phyloP scores from a whole-genome alignment of 2,888 invertebrate genomes.

The Ornithoptera alexandrae region DNA sequence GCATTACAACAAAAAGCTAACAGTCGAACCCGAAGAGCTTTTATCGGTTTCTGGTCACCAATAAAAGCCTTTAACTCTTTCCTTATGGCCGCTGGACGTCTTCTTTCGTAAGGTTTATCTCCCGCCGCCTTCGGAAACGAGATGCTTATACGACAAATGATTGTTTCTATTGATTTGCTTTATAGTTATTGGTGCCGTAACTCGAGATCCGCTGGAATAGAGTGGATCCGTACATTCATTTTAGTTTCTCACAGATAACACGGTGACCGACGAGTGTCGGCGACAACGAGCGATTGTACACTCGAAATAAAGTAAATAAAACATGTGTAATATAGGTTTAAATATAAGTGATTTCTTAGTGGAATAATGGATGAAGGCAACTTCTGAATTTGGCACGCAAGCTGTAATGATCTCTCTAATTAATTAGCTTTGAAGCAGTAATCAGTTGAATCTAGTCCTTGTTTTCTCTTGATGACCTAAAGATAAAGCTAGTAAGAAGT shows the following conservation, averaged over 20 bases:
- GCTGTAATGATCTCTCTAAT: too few relatives aligned
- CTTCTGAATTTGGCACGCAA: too few relatives aligned
- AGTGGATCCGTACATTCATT: slow-evolving; percentile 32
- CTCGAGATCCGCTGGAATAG: slow-evolving; percentile 40
- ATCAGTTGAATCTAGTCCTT: too few relatives aligned
- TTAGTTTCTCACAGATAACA: not conserved
- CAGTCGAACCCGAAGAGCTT: slow-evolving; percentile 29
- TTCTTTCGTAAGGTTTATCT: slow-evolving; percentile 36
- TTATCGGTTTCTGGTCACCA: slow-evolving; percentile 33
- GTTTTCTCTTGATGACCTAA: too few relatives aligned
- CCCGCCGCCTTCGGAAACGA: slow-evolving; percentile 12
- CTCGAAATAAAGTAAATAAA: too few relatives aligned
- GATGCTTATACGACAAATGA: slow-evolving; percentile 38
- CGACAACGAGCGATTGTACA: too few relatives aligned
- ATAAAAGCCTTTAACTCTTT: slow-evolving; percentile 34
- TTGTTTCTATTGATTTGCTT: slow-evolving; percentile 68
- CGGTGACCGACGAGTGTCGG: too few relatives aligned
- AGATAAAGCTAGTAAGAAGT: too few relatives aligned
- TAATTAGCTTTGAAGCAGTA: too few relatives aligned
- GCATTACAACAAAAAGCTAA: slow-evolving; percentile 1
- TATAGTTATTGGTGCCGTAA: slow-evolving; percentile 64
- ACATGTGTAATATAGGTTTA: too few relatives aligned
- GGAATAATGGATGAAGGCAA: too few relatives aligned
- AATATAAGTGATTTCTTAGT: too few relatives aligned
- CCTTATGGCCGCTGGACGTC: slow-evolving; percentile 32